Percentiles rank a stretch among this genome's conserved stretches.
phyloP scores from a whole-genome alignment of 2,797 vertebrate species.

The Bucorvus abyssinicus region DNA sequence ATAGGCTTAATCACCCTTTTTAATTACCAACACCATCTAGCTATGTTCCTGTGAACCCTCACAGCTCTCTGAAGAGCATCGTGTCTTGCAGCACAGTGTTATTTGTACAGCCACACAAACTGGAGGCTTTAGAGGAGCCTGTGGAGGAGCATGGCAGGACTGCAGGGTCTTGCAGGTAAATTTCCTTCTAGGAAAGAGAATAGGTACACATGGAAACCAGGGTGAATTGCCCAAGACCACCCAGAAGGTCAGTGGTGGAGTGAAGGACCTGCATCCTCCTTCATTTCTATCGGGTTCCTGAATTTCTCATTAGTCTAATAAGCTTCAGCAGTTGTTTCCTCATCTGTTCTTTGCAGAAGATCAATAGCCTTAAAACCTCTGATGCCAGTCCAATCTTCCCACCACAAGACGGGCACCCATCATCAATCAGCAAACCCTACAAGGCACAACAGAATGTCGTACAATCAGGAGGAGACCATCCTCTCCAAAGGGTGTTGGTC shows the following conservation, averaged over 20 bases:
- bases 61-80: neutral
- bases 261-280: neutral
- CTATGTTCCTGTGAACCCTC: neutral
- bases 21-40: neutral
- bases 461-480: neutral
- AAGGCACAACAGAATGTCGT: neutral
- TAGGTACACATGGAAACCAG: accelerated
- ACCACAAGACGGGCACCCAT: neutral
- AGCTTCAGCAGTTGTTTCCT: neutral
- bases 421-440: neutral
- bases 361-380: neutral
- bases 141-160: neutral
- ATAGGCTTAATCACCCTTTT: neutral
- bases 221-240: neutral
- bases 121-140: neutral
- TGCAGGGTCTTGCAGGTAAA: neutral
- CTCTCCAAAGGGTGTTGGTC: neutral
- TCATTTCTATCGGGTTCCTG: too few species aligned
- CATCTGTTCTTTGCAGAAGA: neutral
- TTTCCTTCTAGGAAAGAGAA: neutral
- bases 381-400: neutral
- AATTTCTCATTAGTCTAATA: neutral
- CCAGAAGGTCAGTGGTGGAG: neutral
- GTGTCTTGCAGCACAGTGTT: neutral
- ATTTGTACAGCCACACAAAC: neutral